These are phyloP conservation scores for Porphyrio hochstetteri DNA, from an alignment of 2,113 vertebrate genomes.

Conservation along the genomic window DNA sequence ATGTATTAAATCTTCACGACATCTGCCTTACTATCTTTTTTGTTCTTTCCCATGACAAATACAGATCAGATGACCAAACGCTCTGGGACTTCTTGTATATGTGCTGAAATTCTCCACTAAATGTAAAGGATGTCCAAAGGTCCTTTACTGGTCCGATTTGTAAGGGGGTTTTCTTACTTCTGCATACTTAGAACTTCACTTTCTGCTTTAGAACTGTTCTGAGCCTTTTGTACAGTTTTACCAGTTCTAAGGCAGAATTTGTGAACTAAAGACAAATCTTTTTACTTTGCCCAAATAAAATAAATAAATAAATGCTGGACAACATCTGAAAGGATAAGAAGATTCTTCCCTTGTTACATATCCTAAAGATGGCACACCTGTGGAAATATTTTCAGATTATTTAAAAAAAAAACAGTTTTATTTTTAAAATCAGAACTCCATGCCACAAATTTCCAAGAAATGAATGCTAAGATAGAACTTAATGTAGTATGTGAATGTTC, in stretches of 20 bases:
- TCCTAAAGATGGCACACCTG: background rate
- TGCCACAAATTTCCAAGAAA: slow-evolving; percentile 65
- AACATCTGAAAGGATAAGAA: background rate
- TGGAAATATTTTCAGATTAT: slow-evolving; percentile 37
- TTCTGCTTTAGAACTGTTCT: slow-evolving; percentile 59
- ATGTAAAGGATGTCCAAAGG: slow-evolving; percentile 62
- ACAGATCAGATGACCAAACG: slow-evolving; percentile 75
- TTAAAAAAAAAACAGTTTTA: slow-evolving; percentile 20
- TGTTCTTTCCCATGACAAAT: slow-evolving; percentile 65
- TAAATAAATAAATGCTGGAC: background rate
- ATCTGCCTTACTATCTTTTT: slow-evolving; percentile 75
- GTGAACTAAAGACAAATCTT: slow-evolving; percentile 28
- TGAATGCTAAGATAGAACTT: slow-evolving; percentile 69
- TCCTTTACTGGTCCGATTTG: slow-evolving; percentile 69
- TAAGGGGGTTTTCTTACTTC: slow-evolving; percentile 72
- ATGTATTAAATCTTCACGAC: slow-evolving; percentile 45
- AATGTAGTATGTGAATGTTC: slow-evolving; percentile 85
- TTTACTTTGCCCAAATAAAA: slow-evolving; percentile 26
- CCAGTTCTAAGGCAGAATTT: slow-evolving; percentile 67
- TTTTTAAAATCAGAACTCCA: slow-evolving; percentile 28
- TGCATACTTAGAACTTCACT: slow-evolving; percentile 5
- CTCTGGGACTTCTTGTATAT: slow-evolving; percentile 72
- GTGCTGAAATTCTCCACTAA: slow-evolving; percentile 63
- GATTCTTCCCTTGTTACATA: background rate
- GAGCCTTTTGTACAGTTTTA: slow-evolving; percentile 71